Evolutionary conservation across 2,888 invertebrate species (phyloP), one percentile per base, ranked within the genome.

Genomic region (Magallana nippona): DNA sequence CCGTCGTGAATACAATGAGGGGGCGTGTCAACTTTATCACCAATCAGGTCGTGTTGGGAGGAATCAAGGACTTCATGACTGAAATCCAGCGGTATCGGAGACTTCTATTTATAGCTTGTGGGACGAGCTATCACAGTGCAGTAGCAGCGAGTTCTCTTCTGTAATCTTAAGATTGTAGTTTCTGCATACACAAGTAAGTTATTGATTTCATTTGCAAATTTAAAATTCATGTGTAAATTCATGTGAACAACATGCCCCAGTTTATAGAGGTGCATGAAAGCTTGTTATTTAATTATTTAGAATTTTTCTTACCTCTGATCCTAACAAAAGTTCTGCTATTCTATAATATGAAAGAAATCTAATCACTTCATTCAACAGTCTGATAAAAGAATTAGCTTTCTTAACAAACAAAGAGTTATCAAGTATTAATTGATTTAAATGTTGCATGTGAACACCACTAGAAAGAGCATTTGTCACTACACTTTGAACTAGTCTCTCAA

Each of bases 1-100:
- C 99, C 0, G 98, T 99, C 81, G 97, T 99, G 32, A 99, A 99
- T 94, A 99, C 99, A 0, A 99, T 99, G 99, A 96, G 99, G 94
- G 99, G 99, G 13, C 97, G 99, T 85, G 96, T 99, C 1, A 98
- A 98, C 94, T 98, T 98, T 95, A 97, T 97, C 85, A 96, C 93
- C 32, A 95, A 97, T 91, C 96, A 96, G 17, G 97, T 99, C 0
- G 96, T 97, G 1, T 95, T 99, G 84, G 99, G 99, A 88, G 99
- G 99, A n/a, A 98, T 99, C 91, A 99, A 98, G 95, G 99, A 99
- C 91, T 99, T 98, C 95, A 97, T 99, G 94, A 97, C 97, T 0
- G 99, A 99, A 95, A 99, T 99, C 89, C 97, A 98, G 92, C 96
- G 99, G 79, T 99, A 99, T 94, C 96, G 99, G 88, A 96, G 99